phyloP scores from a whole-genome alignment of 1,140 invertebrate genomes.

The Drosophila pectinifera region DNA sequence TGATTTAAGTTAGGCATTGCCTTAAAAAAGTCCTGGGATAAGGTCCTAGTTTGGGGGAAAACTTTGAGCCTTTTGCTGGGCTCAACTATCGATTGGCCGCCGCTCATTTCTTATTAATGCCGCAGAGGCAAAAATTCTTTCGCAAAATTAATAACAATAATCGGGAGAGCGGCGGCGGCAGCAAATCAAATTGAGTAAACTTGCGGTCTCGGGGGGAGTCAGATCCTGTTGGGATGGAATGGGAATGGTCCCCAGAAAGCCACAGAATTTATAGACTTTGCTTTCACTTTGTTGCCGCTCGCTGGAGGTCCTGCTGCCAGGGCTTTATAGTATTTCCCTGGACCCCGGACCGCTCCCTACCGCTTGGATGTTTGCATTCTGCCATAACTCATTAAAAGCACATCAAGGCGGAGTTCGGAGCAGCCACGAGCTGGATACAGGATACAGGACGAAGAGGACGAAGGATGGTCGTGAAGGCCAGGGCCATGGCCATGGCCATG shows the following conservation, averaged over 20 bases:
- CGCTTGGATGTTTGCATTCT: constrained; percentile 58
- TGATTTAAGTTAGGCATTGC: not conserved
- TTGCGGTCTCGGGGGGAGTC: constrained; percentile 45
- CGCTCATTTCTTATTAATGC: constrained; percentile 70
- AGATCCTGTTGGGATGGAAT: not conserved
- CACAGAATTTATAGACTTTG: constrained; percentile 55
- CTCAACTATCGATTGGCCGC: constrained; percentile 37
- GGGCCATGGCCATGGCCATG: constrained; percentile 20
- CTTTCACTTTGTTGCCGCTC: constrained; percentile 28
- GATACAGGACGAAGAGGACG: not conserved
- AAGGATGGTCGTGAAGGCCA: too few species aligned
- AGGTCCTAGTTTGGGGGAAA: not conserved
- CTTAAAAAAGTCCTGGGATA: not conserved
- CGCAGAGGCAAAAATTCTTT: constrained; percentile 60
- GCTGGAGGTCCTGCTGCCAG: not conserved
- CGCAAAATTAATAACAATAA: constrained; percentile 73
- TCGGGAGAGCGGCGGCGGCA: constrained; percentile 41
- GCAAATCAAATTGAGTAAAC: constrained; percentile 61
- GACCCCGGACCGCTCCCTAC: constrained; percentile 7
- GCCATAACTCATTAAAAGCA: constrained; percentile 70
- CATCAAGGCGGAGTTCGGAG: constrained; percentile 29
- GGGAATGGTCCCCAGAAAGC: constrained; percentile 21
- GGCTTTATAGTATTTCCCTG: constrained; percentile 32
- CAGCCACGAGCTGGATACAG: not conserved
- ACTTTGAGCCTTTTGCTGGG: not conserved